Evolutionary conservation across 2,888 invertebrate species (phyloP).

Genomic region (Plebejus melissa): DNA sequence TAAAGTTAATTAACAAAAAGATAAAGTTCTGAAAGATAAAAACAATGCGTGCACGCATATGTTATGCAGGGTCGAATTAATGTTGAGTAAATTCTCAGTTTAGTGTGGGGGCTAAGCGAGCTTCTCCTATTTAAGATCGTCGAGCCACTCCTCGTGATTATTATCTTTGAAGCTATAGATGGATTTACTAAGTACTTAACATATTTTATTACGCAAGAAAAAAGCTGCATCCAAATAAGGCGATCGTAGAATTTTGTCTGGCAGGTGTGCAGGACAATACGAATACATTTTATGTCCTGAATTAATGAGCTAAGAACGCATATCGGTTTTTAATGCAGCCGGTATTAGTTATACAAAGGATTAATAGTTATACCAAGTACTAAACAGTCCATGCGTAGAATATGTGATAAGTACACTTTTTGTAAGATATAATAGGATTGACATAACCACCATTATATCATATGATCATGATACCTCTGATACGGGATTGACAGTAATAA

Average conservation of each 20-base stretch:
- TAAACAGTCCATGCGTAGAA: not conserved
- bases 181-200: not conserved
- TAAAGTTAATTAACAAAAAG: not conserved
- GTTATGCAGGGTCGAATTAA: too few species aligned
- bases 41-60: constrained; percentile 26
- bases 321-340: constrained; percentile 8
- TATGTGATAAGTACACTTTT: constrained; percentile 4
- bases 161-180: not conserved
- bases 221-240: not conserved
- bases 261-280: constrained; percentile 20
- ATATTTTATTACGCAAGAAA: not conserved
- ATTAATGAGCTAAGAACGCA: constrained; percentile 20
- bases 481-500: too few species aligned
- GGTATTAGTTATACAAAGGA: not conserved
- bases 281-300: constrained; percentile 22
- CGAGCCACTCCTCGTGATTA: too few species aligned
- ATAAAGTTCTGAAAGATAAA: not conserved
- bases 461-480: not conserved
- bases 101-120: too few species aligned
- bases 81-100: too few species aligned
- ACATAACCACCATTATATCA: too few species aligned
- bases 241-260: not conserved
- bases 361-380: not conserved
- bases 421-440: not conserved
- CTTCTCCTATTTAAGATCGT: too few species aligned